These are phyloP conservation scores for Sebastes steindachneri DNA, from an alignment of 2,797 vertebrate species.

Conservation along the genomic window DNA sequence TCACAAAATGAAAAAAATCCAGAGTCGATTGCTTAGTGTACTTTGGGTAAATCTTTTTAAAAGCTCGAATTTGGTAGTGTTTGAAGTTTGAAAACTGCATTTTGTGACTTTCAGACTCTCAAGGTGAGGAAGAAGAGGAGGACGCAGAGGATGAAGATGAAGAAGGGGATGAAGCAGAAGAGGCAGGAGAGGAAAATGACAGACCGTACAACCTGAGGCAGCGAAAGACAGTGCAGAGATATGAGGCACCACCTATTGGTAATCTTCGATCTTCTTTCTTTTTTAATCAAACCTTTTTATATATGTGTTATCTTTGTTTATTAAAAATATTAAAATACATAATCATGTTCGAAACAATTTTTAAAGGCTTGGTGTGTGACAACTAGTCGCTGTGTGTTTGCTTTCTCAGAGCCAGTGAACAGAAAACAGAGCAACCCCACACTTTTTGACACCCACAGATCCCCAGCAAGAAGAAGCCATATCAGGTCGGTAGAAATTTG, in stretches of 20 bases:
- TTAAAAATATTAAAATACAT: no score
- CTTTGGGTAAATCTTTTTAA: neutral
- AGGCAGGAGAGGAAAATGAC: constrained; percentile 95
- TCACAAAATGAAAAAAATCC: neutral
- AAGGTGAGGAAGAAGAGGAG: constrained; percentile 87
- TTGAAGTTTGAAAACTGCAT: neutral
- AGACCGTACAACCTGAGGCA: constrained; percentile 97
- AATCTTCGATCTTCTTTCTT: neutral
- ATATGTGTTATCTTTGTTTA: no score
- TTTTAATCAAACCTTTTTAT: neutral
- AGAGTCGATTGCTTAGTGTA: fast-evolving
- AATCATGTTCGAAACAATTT: neutral
- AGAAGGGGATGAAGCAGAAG: constrained; percentile 91
- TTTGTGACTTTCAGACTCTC: constrained; percentile 87
- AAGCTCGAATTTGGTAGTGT: neutral
- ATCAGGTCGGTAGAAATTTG: constrained; percentile 85
- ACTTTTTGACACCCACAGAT: constrained; percentile 97
- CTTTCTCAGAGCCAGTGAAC: constrained; percentile 92
- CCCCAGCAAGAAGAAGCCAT: constrained; percentile 99
- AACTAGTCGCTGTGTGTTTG: constrained; percentile 6
- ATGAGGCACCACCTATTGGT: constrained; percentile 98
- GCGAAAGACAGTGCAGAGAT: constrained; percentile 97
- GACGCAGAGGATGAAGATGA: constrained; percentile 88
- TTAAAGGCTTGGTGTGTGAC: neutral
- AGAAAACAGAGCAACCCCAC: constrained; percentile 96